Evolutionary conservation across 23 tunicate genomes (phyloP).

Genomic region (Trididemnum miniatum): DNA sequence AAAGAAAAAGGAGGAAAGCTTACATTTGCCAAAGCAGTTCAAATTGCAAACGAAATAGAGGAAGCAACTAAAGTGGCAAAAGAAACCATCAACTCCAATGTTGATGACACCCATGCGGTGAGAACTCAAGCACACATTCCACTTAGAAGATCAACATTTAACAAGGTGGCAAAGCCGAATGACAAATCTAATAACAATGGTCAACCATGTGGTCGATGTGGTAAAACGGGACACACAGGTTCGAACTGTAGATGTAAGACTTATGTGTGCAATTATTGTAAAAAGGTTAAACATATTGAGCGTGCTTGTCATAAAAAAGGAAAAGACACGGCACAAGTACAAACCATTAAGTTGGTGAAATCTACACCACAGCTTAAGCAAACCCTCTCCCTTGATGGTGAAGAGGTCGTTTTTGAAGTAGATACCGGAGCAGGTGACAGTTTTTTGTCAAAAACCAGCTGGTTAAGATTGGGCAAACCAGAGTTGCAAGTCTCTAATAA

Average conservation of each 20-base stretch:
- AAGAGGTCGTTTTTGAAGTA: neutral
- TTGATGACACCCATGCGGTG: neutral
- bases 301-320: neutral
- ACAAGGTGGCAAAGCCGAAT: no score
- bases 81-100: slow-evolving; percentile 5
- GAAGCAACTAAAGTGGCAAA: slow-evolving; percentile 42
- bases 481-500: neutral
- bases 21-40: slow-evolving; percentile 28
- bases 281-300: neutral
- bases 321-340: neutral
- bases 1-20: slow-evolving; percentile 24
- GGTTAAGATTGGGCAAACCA: slow-evolving; percentile 27
- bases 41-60: slow-evolving; percentile 21
- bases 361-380: neutral
- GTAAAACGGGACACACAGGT: neutral
- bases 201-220: neutral
- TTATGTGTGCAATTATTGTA: neutral
- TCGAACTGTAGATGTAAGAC: neutral
- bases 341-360: neutral
- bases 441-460: slow-evolving; percentile 11
- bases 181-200: neutral
- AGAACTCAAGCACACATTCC: neutral
- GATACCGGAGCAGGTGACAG: slow-evolving; percentile 4
- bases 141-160: no score
- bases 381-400: neutral